Evolutionary conservation across 2,888 invertebrate genomes (phyloP), one percentile per base, ranked within the genome.

Genomic region (Melipona bicolor): DNA sequence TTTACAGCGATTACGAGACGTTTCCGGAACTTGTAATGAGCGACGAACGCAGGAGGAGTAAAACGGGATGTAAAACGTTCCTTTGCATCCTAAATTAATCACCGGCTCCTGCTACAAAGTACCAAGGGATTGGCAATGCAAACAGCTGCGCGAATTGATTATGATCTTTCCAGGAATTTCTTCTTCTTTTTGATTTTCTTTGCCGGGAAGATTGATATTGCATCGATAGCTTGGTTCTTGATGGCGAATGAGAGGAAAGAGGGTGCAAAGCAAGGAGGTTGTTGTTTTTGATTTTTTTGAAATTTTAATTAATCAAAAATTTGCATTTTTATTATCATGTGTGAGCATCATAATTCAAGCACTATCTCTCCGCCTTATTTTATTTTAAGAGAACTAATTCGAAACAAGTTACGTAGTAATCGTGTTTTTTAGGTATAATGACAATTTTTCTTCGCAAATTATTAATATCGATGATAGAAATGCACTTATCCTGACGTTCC

Each of bases 51-150:
- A n/a, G 2, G 15, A 6, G 6, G n/a, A 17, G 43, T 9, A 43
- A 36, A 65, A 36, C 62, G 36, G 36, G 21, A 65, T 49, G 24
- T 67, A 49, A 67, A 19, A 50, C 13, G 19, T 50, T 50, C 49
- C 68, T 24, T 50, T 17, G 68, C 49, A 49, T 68, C 24, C 24
- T 68, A 27, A 49, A 69, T 52, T 69, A 69, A 52, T 27, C 27
- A 52, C 19, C 3, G 52, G 21, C 21, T n/a, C n/a, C 21, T 65
- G 24, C 15, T 50, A 68, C 4, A 17, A 49, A 43, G 24, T 43
- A 67, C 9, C n/a, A 24, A 17, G n/a, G 19, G 24, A 24, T 11
- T 24, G 19, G 24, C 11, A 43, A 24, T 2, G 24, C 15, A n/a
- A 24, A 67, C 19, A 43, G 36, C 17, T 71, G n/a, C 11, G 32